Evolutionary conservation across 2,113 vertebrate species (phyloP), one percentile per base, ranked within the genome.

Genomic region (Cercopithecus mona): DNA sequence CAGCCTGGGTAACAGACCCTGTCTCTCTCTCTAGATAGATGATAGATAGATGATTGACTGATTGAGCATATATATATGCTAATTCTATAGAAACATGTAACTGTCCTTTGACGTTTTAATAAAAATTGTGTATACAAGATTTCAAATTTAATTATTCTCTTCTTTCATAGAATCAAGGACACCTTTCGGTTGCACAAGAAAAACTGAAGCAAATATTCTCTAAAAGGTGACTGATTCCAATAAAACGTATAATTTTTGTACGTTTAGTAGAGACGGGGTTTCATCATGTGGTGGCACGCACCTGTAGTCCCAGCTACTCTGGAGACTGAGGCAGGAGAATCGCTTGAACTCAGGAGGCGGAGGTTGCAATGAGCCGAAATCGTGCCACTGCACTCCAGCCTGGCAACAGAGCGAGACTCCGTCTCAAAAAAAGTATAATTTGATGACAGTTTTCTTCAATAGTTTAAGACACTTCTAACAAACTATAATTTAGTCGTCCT

Each of bases 181-280:
- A 73, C 8, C 23, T 70, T 70, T n/a, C 40, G 55, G 32, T 16
- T 83, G 72, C 38, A 68, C 20, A 96, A 75, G 27, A 81, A 23
- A 93, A 90, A 88, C 16, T 75, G 38, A 95, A 50, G 79, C 59
- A 96, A 91, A 86, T 35, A 94, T 30, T 79, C 72, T 68, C 89
- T 97, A 35, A 82, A 90, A 59, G 17, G 76, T 88, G 64, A 50
- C 7, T 94, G 30, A 81, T 81, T 52, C 45, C n/a, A 88, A 25
- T 40, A 91, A 86, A 88, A 86, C 45, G 43, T 88, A 22, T 61
- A 72, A 89, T 66, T 79, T 91, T 68, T 68, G 27, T 68, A 35
- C 13, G 2, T 64, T 30, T 64, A 64, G 27, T 30, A 64, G 27
- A 64, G 27, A 64, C 11, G 12, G 61, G 61, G 27, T 30, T 64